Evolutionary conservation across 2,888 invertebrate genomes (phyloP).

Genomic region (Octodonta nipae): DNA sequence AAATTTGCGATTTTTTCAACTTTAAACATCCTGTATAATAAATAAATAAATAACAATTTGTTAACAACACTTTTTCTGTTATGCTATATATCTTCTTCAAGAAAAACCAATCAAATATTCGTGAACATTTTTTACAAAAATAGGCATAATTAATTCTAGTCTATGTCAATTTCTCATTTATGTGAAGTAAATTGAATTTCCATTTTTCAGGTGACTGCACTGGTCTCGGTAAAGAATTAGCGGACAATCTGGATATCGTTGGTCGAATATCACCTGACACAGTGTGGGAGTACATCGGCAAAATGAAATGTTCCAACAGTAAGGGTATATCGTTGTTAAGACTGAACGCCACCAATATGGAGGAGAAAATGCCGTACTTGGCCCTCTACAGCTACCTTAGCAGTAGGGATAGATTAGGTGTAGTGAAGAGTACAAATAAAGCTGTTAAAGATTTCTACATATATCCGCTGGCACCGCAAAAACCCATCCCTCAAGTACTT

Average conservation of each 20-base stretch:
- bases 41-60: too few species aligned
- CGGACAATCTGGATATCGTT: conserved; percentile 69
- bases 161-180: background rate
- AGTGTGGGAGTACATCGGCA: conserved; percentile 85
- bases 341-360: conserved; percentile 66
- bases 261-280: conserved; percentile 83
- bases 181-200: too few species aligned
- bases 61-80: too few species aligned
- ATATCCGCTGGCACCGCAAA: conserved; percentile 66
- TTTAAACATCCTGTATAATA: too few species aligned
- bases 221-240: conserved; percentile 59
- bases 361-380: conserved; percentile 72
- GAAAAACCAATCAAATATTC: too few species aligned
- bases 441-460: conserved; percentile 89
- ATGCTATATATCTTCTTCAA: too few species aligned
- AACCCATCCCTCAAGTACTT: conserved; percentile 55
- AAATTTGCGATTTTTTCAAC: too few species aligned
- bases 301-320: conserved; percentile 75
- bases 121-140: too few species aligned
- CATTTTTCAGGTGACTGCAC: conserved; percentile 46
- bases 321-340: conserved; percentile 78
- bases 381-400: conserved; percentile 80
- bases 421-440: conserved; percentile 65
- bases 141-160: too few species aligned
- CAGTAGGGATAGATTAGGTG: conserved; percentile 68